Evolutionary conservation across 2,797 vertebrate genomes (phyloP).

Genomic region (Enteromius trimaculatus): DNA sequence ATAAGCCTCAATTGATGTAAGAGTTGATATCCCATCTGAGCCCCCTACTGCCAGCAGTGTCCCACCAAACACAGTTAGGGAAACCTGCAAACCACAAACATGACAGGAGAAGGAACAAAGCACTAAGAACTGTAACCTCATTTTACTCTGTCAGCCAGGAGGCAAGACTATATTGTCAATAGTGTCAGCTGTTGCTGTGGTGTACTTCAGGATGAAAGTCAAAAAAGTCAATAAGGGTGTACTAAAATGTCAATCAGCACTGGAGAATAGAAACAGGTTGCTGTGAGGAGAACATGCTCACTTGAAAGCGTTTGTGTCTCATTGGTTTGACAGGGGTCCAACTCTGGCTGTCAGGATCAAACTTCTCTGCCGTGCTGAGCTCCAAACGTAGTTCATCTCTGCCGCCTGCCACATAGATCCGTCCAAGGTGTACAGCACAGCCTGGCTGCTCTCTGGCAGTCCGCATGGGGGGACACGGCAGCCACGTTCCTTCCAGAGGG

Average conservation of each 20-base stretch:
- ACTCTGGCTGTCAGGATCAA: conserved; percentile 59
- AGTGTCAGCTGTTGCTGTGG: neutral
- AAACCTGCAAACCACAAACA: conserved; percentile 68
- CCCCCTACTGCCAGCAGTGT: conserved; percentile 72
- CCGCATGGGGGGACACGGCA: conserved; percentile 66
- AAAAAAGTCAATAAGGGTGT: conserved; percentile 10
- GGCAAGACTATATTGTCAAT: conserved; percentile 9
- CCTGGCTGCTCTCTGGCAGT: conserved; percentile 70
- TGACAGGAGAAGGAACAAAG: conserved; percentile 4
- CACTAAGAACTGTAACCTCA: conserved; percentile 9
- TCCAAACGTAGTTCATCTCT: conserved; percentile 67
- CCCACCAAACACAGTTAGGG: conserved; percentile 68
- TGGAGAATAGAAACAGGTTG: neutral
- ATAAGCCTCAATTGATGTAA: conserved; percentile 74
- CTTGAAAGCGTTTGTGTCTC: conserved; percentile 68
- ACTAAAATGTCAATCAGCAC: neutral
- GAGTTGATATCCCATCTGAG: conserved; percentile 67
- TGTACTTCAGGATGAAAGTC: neutral
- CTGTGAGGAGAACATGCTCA: conserved; percentile 50
- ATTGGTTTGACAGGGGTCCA: conserved; percentile 65
- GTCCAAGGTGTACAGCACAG: conserved; percentile 65
- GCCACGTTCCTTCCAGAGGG: conserved; percentile 70
- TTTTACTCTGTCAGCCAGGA: conserved; percentile 15
- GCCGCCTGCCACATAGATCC: conserved; percentile 69
- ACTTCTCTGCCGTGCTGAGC: conserved; percentile 65